Conservation (phyloP, 2,888 invertebrate species). For the Lithophane leautieri region DNA sequence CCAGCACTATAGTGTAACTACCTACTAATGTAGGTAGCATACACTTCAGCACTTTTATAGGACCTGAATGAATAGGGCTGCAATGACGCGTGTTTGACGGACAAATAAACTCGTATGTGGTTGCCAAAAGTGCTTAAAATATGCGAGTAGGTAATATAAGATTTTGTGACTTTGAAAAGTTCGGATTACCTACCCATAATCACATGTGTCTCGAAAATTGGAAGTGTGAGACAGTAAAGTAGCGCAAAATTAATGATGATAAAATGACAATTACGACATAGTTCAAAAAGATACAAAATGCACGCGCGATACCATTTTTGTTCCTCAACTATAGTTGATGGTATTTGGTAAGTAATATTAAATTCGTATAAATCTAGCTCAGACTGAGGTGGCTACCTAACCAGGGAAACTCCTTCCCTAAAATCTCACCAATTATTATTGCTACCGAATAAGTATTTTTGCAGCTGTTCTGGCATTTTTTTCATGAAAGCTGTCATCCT, state of each 20-base stretch:
- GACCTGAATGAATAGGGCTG: conserved; percentile 17
- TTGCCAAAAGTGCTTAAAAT: neutral
- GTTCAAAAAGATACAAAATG: neutral
- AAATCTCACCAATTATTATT: conserved; percentile 23
- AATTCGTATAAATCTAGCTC: neutral
- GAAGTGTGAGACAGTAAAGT: neutral
- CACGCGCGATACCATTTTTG: neutral
- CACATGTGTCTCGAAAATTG: neutral
- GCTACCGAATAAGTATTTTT: conserved; percentile 33
- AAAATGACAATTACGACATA: neutral
- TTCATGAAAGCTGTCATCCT: conserved; percentile 44
- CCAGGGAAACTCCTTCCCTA: neutral
- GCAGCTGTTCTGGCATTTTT: conserved; percentile 24
- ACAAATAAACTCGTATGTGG: neutral
- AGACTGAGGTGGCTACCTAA: neutral
- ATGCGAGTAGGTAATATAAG: neutral
- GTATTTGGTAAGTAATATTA: neutral
- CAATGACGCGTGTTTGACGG: no score
- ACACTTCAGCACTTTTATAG: neutral
- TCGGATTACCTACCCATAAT: neutral
- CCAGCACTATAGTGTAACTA: neutral
- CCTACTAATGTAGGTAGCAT: conserved; percentile 18
- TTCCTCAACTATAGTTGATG: neutral
- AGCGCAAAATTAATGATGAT: neutral
- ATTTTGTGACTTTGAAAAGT: neutral